A percentile compares a stretch with the other conserved stretches of the same genome.
Conservation (phyloP, 2,888 invertebrate genomes). For the Drosophila stalkeri region DNA sequence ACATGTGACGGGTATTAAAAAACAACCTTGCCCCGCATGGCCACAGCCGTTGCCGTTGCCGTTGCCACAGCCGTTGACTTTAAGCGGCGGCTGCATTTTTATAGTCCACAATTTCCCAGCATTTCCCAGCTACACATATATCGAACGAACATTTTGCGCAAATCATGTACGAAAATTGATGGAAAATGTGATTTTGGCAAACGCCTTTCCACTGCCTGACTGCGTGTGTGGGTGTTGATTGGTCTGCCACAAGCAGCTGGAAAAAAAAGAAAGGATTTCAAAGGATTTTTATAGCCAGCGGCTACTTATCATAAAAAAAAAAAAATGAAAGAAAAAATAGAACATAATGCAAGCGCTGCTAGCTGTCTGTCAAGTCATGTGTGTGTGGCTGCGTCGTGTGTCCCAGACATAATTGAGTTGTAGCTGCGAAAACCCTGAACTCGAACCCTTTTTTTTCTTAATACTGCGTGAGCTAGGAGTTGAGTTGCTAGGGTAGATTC, state of each 20-base stretch:
- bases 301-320: conserved; percentile 77
- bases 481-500: not conserved
- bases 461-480: conserved; percentile 24
- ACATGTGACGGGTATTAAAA: conserved; percentile 79
- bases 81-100: conserved; percentile 69
- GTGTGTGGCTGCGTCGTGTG: conserved; percentile 61
- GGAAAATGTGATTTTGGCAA: conserved; percentile 75
- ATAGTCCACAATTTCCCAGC: conserved; percentile 32
- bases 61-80: conserved; percentile 33
- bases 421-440: conserved; percentile 50
- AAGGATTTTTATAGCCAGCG: conserved; percentile 81
- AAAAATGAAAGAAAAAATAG: conserved; percentile 43
- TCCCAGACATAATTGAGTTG: conserved; percentile 77
- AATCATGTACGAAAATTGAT: conserved; percentile 82
- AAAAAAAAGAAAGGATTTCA: conserved; percentile 55
- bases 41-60: conserved; percentile 37
- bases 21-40: conserved; percentile 40
- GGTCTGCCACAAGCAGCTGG: conserved; percentile 62
- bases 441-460: conserved; percentile 37
- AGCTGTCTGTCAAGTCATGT: conserved; percentile 75
- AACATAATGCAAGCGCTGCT: conserved; percentile 64
- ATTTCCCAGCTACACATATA: conserved; percentile 25
- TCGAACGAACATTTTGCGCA: conserved; percentile 66
- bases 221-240: conserved; percentile 66
- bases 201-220: conserved; percentile 18